Percentiles rank a stretch among this genome's conserved stretches.
These are phyloP conservation scores for Epicauta chinensis DNA, from an alignment of 1,140 invertebrate species.

Conservation along the genomic window DNA sequence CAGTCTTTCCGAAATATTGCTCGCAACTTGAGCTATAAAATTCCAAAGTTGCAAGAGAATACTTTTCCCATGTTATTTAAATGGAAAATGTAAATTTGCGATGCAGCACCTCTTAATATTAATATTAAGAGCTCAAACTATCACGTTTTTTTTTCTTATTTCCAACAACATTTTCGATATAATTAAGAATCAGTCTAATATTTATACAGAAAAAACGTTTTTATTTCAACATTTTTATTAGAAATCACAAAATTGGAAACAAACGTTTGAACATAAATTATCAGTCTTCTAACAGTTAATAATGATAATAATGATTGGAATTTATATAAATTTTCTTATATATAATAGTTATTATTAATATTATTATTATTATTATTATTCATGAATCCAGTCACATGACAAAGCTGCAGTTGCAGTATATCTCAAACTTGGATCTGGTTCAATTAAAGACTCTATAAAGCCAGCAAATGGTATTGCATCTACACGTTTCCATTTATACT, in stretches of 20 bases:
- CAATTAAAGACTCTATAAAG: conserved; percentile 90
- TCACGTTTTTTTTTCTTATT: no score
- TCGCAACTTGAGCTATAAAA: no score
- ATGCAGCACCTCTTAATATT: no score
- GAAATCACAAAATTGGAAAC: conserved; percentile 13
- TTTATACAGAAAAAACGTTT: no score
- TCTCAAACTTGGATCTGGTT: conserved; percentile 83
- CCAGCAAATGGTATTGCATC: conserved; percentile 85
- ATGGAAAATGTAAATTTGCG: no score
- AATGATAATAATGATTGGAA: conserved; percentile 9
- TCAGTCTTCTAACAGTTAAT: conserved; percentile 16
- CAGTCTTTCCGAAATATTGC: no score
- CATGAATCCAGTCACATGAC: conserved; percentile 78
- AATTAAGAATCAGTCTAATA: no score
- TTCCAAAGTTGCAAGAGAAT: no score
- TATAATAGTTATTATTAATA: no score
- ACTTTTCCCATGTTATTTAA: no score
- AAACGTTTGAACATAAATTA: conserved; percentile 9
- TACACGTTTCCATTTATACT: conserved; percentile 84
- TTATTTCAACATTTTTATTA: conserved; percentile 9
- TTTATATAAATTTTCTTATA: not conserved
- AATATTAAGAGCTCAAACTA: no score
- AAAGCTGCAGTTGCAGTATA: conserved; percentile 90
- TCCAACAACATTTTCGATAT: no score
- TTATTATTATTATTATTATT: conserved; percentile 8